Evolutionary conservation across 2,888 invertebrate species (phyloP), one percentile per base, ranked within the genome.

Genomic region (Apamea sordens): DNA sequence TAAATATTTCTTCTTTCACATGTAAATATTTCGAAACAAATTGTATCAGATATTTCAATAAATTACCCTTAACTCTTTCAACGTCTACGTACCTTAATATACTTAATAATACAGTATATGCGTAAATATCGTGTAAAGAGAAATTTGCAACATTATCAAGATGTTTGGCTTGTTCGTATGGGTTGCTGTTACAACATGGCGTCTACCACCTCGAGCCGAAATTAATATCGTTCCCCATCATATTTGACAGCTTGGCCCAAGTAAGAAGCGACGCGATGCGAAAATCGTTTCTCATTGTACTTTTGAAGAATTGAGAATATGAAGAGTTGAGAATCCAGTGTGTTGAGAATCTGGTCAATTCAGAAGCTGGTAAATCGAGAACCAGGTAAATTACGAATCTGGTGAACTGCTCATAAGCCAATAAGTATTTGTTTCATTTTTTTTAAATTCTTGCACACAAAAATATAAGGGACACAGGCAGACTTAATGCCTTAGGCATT

Each of bases 201-300:
- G 75, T 84, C 84, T 84, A 79, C 76, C 70, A 36, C 73, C 69
- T 70, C 69, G 77, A 79, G 56, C 70, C 73, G 68, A 85, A 90
- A 88, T 90, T 86, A 90, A 90, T 89, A 87, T 88, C 79, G 73
- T 80, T 79, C 81, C 80, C 80, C 83, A 82, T 90, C 87, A 89
- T 88, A 85, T 84, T 80, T 84, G 82, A 83, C 80, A 79, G 79
- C 0, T 15, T 78, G 75, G 74, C 18, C 61, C 68, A 79, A 77
- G 75, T 70, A 21, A 68, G 11, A 73, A 75, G 86, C 67, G 63
- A n/a, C 1, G 15, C 6, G n/a, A 24, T 61, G 21, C 0, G 21
- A 32, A 32, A 32, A 32, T 32, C 32, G 32, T 32, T 32, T 32
- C 32, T 32, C 32, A 32, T 32, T 32, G 32, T 32, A 32, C 32